Percentiles rank a stretch among this genome's conserved stretches.
Conservation (phyloP, 2,113 vertebrate genomes). For the Tachycineta bicolor region DNA sequence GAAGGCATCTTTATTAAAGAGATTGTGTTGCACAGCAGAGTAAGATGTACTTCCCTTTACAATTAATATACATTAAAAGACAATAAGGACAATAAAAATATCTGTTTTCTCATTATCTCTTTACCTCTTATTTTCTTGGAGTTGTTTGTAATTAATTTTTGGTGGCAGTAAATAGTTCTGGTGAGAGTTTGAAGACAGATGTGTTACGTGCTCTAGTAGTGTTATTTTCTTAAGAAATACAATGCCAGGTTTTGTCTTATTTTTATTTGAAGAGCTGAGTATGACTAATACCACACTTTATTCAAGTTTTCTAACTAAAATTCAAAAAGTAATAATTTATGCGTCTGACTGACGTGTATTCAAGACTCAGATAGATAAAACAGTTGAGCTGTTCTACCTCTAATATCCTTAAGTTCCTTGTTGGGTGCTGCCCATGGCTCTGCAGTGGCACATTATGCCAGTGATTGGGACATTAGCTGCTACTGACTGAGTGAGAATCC, state of each 20-base stretch:
- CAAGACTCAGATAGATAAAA: background rate
- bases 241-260: background rate
- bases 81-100: background rate
- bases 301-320: background rate
- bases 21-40: background rate
- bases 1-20: background rate
- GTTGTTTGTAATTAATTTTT: background rate
- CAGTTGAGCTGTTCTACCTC: background rate
- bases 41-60: background rate
- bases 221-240: background rate
- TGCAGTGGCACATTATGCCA: background rate
- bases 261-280: background rate
- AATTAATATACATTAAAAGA: background rate
- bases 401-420: background rate
- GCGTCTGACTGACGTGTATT: background rate
- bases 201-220: rapidly evolving
- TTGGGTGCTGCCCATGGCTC: background rate
- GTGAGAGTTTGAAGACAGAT: background rate
- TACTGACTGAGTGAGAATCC: background rate
- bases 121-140: background rate
- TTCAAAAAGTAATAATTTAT: background rate
- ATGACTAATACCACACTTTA: background rate
- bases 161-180: background rate
- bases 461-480: background rate
- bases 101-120: background rate